These are phyloP conservation scores for Thamnaconus septentrionalis DNA, from an alignment of 2,113 vertebrate species.

Conservation along the genomic window DNA sequence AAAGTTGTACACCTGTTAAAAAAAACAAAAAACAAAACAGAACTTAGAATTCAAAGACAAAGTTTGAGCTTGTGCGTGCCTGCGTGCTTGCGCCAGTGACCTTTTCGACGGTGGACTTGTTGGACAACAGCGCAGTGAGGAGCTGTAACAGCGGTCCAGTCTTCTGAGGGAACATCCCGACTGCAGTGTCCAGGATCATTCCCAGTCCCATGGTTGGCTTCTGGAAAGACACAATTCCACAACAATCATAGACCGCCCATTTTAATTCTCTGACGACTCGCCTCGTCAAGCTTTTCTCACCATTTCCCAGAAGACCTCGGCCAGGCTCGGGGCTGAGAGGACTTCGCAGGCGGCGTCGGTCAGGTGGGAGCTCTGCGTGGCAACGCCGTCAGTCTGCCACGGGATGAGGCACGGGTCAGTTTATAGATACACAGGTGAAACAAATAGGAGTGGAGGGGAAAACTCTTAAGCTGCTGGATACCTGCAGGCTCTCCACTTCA, in stretches of 20 bases:
- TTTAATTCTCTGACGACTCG: background rate
- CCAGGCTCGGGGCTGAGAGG: slow-evolving; percentile 87
- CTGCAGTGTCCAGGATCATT: slow-evolving; percentile 93
- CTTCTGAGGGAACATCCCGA: slow-evolving; percentile 91
- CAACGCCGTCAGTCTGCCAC: slow-evolving; percentile 39
- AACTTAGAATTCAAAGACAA: background rate
- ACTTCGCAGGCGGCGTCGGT: slow-evolving; percentile 94
- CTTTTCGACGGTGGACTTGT: slow-evolving; percentile 94
- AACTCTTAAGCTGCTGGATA: slow-evolving; percentile 43
- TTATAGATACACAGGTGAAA: background rate
- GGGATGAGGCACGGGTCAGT: background rate
- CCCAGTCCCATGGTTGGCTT: slow-evolving; percentile 91
- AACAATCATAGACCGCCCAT: background rate
- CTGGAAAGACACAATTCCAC: slow-evolving; percentile 57
- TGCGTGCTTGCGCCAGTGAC: slow-evolving; percentile 57
- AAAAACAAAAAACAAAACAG: background rate
- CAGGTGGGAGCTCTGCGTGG: slow-evolving; percentile 78
- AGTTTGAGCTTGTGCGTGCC: background rate
- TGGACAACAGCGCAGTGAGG: slow-evolving; percentile 89
- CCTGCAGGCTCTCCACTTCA: slow-evolving; percentile 94
- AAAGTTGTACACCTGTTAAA: slow-evolving; percentile 89
- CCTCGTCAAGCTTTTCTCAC: slow-evolving; percentile 65
- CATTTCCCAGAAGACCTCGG: slow-evolving; percentile 96
- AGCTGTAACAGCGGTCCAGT: slow-evolving; percentile 90
- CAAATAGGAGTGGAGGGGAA: background rate